These are phyloP conservation scores for Sebastes diploproa DNA, from an alignment of 2,797 vertebrate species.

Conservation along the genomic window DNA sequence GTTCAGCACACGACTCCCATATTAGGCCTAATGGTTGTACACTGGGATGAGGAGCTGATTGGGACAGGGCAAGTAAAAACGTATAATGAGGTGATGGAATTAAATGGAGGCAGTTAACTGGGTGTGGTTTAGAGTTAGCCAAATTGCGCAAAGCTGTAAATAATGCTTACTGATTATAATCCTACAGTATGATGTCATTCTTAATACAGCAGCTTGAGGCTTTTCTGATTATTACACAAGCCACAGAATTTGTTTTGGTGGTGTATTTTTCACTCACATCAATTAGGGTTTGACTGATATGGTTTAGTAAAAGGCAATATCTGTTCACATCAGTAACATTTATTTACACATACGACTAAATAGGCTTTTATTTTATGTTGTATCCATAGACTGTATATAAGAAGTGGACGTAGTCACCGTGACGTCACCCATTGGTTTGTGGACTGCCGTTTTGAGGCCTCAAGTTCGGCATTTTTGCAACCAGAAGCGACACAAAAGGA, in stretches of 20 bases:
- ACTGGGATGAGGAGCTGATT: slow-evolving; percentile 39
- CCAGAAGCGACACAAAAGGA: not conserved
- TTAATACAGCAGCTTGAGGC: not conserved
- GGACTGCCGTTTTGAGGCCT: not conserved
- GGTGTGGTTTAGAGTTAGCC: slow-evolving; percentile 16
- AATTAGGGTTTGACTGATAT: not conserved
- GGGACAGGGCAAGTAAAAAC: slow-evolving; percentile 10
- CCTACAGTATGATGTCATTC: not conserved
- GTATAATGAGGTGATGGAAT: slow-evolving; percentile 39
- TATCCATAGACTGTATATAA: not conserved
- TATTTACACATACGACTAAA: not conserved
- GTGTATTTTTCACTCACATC: not conserved
- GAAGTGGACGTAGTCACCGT: not conserved
- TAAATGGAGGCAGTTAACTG: slow-evolving; percentile 49
- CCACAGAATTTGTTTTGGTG: not conserved
- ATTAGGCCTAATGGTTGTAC: slow-evolving; percentile 51
- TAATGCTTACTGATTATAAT: slow-evolving; percentile 15
- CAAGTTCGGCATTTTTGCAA: not conserved
- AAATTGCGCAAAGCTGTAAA: slow-evolving; percentile 41
- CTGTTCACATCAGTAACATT: not conserved
- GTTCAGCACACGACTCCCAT: slow-evolving; percentile 58
- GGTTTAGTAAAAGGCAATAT: not conserved
- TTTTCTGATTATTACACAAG: slow-evolving; percentile 2
- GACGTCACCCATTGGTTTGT: not conserved
- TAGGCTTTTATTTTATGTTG: not conserved